Evolutionary conservation across 2,113 vertebrate genomes (phyloP), one percentile per base, ranked within the genome.

Genomic region (Istiophorus platypterus): DNA sequence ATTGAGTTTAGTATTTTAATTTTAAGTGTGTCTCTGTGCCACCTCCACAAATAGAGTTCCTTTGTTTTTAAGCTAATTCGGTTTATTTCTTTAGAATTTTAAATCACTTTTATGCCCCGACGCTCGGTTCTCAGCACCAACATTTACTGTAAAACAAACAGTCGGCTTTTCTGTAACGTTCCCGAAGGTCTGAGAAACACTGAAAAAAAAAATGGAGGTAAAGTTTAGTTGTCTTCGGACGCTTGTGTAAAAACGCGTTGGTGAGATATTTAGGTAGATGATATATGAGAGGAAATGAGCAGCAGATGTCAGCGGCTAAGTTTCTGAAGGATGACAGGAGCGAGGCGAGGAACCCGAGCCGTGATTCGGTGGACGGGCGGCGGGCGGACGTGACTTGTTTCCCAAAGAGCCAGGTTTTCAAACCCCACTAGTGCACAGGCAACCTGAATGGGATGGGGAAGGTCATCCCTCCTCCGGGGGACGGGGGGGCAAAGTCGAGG

Each of bases 331-430:
- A 47, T 45, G 84, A 72, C 54, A 18, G 56, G 14, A 27, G 51
- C 9, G 1, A 66, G 31, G 51, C 20, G 20, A 75, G 54, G 65
- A 77, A 39, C 62, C 26, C 0, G 62, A 78, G 70, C n/a, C 73
- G 83, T 68, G 74, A 86, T 72, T 77, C 63, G 66, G 29, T 1
- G n/a, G 76, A n/a, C n/a, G n/a, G n/a, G n/a, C n/a, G n/a, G n/a
- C n/a, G n/a, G n/a, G n/a, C n/a, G 11, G 67, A 90, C 83, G 87
- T 92, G 91, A 86, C 76, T 39, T 63, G 81, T 56, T 86, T 89
- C 62, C 6, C 4, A 67, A 87, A 9, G 63, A 78, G 76, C 75
- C 17, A 69, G 72, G 79, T 86, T 86, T 79, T 86, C 73, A 80
- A 66, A 82, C 74, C 87, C 64, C 84, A 1, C 27, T 1, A 58